Base-by-base conservation (phyloP, 2,797 vertebrate genomes). In the Melopsittacus undulatus region DNA sequence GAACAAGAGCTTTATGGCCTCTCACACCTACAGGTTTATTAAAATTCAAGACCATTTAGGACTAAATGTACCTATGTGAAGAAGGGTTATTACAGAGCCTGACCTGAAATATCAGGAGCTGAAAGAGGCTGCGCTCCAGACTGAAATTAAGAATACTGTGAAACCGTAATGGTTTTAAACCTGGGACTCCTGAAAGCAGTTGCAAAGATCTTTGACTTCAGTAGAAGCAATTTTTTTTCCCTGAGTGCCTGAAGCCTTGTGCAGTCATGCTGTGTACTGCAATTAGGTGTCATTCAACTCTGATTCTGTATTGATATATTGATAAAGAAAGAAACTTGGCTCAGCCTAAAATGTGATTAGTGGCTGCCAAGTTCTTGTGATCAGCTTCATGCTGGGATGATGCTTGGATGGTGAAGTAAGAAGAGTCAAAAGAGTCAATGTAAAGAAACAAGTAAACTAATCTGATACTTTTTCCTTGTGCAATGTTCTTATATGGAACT, bases 31-130 rank as follows among this genome's bases (percentile, higher is more conserved):
- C 34, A 51, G 24, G 12, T 84, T 90, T 94, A 73, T 93, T 95
- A 81, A 92, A 82, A 91, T 90, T 95, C 92, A 88, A 77, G 74
- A 90, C 69, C 57, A 63, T 91, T 91, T 92, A n/a, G 30, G 43
- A 86, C 54, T 83, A 78, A 92, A 79, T 81, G 62, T 81, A 74
- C 66, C 77, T 90, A 62, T 64, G 66, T 69, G 46, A 46, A 94
- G 48, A 69, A 72, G 90, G 45, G 48, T 86, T 92, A 75, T 96
- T 94, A 46, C 49, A 29, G 29, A 78, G 62, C 42, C 69, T 83
- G 66, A 86, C 89, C 45, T 54, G 38, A 95, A 95, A 95, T 83
- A 83, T 90, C 76, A 94, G 80, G 20, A 13, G 10, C 77, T 83
- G 62, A 94, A 93, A 76, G 38, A 83, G 17, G n/a, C 79, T 87